Percentiles rank a stretch among this genome's conserved stretches.
phyloP scores from a whole-genome alignment of 2,797 vertebrate species.

The Eptatretus atami region DNA sequence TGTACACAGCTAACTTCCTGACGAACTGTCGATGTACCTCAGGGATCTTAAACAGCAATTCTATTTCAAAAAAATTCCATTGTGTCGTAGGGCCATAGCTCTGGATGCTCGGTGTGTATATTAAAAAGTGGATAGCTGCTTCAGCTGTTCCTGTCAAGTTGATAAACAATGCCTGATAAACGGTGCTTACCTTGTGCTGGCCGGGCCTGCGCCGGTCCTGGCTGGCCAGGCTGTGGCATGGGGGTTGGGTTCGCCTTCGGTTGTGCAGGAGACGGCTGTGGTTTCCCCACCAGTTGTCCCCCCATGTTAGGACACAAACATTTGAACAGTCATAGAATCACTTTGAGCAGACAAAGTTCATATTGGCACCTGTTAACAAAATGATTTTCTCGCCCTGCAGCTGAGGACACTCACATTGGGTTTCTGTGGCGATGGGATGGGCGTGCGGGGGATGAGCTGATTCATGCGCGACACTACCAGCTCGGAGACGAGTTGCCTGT shows the following conservation, averaged over 20 bases:
- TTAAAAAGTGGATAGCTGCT: too few species aligned
- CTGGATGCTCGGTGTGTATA: too few species aligned
- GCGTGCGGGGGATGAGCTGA: slow-evolving; percentile 19
- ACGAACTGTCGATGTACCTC: too few species aligned
- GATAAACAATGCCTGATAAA: slow-evolving; percentile 84
- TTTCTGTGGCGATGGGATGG: neutral
- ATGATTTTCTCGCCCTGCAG: too few species aligned
- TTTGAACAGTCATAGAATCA: too few species aligned
- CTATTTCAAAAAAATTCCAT: too few species aligned
- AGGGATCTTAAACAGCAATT: too few species aligned
- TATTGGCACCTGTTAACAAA: too few species aligned
- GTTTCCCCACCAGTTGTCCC: neutral
- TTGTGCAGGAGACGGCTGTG: neutral
- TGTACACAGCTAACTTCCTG: too few species aligned
- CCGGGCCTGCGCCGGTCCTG: neutral
- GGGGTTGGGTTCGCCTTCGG: neutral
- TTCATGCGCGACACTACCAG: slow-evolving; percentile 39
- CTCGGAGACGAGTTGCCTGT: slow-evolving; percentile 44
- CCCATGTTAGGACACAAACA: too few species aligned
- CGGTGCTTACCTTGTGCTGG: slow-evolving; percentile 23
- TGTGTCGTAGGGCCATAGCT: too few species aligned
- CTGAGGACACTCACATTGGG: neutral
- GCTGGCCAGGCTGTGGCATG: neutral
- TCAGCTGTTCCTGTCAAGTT: slow-evolving; percentile 18
- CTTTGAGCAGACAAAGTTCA: too few species aligned